Conservation (phyloP, 2,888 invertebrate genomes). For the Hirtodrosophila confusa region DNA sequence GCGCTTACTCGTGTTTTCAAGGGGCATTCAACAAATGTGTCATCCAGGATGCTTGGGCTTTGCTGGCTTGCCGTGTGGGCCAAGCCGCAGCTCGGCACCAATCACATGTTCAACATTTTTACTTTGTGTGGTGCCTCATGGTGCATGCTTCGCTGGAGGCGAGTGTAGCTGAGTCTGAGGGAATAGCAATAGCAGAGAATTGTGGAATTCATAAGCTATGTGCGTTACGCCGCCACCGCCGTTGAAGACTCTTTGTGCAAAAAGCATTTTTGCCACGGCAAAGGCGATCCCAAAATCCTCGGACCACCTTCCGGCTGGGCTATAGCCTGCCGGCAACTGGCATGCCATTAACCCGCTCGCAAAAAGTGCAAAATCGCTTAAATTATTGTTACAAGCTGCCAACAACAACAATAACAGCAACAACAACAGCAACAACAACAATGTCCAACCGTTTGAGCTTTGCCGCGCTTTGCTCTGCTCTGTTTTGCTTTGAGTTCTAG, state of each 20-base stretch:
- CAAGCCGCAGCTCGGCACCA: slow-evolving; percentile 20
- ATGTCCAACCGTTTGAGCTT: slow-evolving; percentile 37
- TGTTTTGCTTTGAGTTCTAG: slow-evolving; percentile 53
- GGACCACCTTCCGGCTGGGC: slow-evolving; percentile 9
- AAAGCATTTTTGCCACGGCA: slow-evolving; percentile 65
- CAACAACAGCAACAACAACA: slow-evolving; percentile 27
- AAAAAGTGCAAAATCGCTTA: slow-evolving; percentile 70
- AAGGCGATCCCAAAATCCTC: slow-evolving; percentile 43
- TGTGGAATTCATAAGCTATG: slow-evolving; percentile 72
- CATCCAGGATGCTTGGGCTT: slow-evolving; percentile 3
- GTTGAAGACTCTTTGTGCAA: slow-evolving; percentile 38
- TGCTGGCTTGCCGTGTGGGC: not conserved
- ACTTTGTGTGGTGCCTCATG: slow-evolving; percentile 50
- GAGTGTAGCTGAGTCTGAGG: slow-evolving; percentile 6
- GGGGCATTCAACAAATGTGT: slow-evolving; percentile 19
- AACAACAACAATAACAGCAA: slow-evolving; percentile 31
- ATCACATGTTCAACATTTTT: slow-evolving; percentile 63
- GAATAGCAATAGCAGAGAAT: slow-evolving; percentile 27
- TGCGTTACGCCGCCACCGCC: slow-evolving; percentile 48
- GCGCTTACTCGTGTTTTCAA: not conserved
- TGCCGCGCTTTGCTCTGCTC: slow-evolving; percentile 38
- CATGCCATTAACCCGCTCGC: slow-evolving; percentile 66
- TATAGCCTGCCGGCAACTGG: not conserved
- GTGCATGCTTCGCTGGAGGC: slow-evolving; percentile 9
- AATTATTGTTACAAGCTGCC: slow-evolving; percentile 72